phyloP scores from a whole-genome alignment of 2,113 vertebrate genomes.

The Panthera uncia region DNA sequence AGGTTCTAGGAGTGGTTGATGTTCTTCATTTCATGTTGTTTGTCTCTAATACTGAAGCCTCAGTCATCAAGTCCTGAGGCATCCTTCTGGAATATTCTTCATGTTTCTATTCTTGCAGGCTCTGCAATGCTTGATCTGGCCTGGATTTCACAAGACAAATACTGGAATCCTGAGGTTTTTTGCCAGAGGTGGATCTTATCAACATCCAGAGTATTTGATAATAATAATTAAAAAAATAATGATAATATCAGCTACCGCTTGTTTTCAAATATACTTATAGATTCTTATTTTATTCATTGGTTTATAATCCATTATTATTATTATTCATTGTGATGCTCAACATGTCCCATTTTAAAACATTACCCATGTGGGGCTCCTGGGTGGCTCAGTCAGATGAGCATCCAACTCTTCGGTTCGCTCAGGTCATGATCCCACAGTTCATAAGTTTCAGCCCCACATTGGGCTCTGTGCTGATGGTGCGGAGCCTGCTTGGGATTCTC shows the following conservation, averaged over 20 bases:
- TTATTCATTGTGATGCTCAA: background rate
- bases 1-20: background rate
- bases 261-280: background rate
- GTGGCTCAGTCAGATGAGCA: too few relatives aligned
- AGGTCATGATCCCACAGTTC: too few relatives aligned
- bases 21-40: background rate
- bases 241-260: background rate
- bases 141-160: background rate
- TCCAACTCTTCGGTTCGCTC: too few relatives aligned
- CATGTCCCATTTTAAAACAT: background rate
- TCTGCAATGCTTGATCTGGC: background rate
- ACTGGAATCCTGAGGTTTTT: background rate
- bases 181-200: background rate
- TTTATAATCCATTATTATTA: background rate
- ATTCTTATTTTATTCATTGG: background rate
- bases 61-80: background rate
- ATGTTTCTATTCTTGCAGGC: background rate
- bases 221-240: background rate
- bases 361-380: background rate
- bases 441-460: too few relatives aligned
- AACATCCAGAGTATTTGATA: background rate
- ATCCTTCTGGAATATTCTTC: conserved; percentile 3
- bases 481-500: too few relatives aligned
- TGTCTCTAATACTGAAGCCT: background rate
- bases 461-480: too few relatives aligned